These are phyloP conservation scores for Drosophila macrospina DNA, from an alignment of 2,888 invertebrate genomes.

Conservation along the genomic window DNA sequence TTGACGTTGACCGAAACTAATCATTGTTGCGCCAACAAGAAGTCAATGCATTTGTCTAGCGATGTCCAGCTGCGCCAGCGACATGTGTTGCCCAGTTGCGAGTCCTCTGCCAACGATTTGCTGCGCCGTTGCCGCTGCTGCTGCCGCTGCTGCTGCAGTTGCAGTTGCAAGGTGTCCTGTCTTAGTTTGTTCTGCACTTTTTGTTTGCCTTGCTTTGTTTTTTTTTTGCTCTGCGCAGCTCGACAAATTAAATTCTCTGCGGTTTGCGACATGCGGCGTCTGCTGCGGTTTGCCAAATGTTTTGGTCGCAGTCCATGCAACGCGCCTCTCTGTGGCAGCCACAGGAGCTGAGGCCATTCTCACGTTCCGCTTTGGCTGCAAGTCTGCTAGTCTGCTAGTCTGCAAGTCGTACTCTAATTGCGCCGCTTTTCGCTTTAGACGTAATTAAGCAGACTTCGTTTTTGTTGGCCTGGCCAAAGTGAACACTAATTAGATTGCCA, in stretches of 20 bases:
- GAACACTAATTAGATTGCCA: conserved; percentile 81
- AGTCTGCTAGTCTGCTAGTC: conserved; percentile 12
- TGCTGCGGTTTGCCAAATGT: conserved; percentile 73
- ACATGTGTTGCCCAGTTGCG: conserved; percentile 68
- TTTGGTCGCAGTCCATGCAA: conserved; percentile 39
- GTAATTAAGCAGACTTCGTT: conserved; percentile 65
- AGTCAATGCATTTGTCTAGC: conserved; percentile 66
- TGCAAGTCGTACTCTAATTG: conserved; percentile 68
- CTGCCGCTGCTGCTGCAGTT: conserved; percentile 30
- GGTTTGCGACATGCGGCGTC: conserved; percentile 77
- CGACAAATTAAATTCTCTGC: conserved; percentile 81
- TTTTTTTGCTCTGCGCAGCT: conserved; percentile 3
- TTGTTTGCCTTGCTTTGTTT: conserved; percentile 13
- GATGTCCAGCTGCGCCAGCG: conserved; percentile 66
- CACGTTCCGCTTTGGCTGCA: conserved; percentile 65
- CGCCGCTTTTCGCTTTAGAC: conserved; percentile 52
- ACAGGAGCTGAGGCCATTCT: conserved; percentile 53
- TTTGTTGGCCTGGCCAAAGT: conserved; percentile 48
- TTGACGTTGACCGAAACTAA: conserved; percentile 78
- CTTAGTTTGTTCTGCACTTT: neutral
- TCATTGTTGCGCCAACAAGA: conserved; percentile 83
- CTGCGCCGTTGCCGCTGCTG: conserved; percentile 17
- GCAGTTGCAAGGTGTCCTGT: conserved; percentile 65
- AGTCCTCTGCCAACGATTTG: conserved; percentile 34
- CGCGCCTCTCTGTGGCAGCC: conserved; percentile 9